Percentiles rank a stretch among this genome's conserved stretches.
These are phyloP conservation scores for Stegostoma tigrinum DNA, from an alignment of 2,113 vertebrate genomes.

Conservation along the genomic window DNA sequence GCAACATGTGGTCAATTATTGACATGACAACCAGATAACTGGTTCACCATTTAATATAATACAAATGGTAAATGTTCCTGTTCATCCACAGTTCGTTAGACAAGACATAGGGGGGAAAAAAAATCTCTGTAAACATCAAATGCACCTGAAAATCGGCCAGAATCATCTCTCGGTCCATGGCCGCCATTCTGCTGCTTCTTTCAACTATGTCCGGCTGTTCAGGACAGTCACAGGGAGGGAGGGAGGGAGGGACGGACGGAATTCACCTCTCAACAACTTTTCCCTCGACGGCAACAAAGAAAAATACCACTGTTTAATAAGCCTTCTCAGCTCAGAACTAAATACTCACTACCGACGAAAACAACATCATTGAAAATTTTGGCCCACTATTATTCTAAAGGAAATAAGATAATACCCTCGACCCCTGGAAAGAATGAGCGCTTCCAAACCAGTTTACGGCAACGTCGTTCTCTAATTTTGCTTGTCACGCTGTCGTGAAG, in stretches of 20 bases:
- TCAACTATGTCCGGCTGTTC: not conserved
- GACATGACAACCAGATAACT: conserved; percentile 22
- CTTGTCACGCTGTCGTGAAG: conserved; percentile 35
- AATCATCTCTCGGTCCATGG: conserved; percentile 98
- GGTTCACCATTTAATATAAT: not conserved
- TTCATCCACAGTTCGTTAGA: not conserved
- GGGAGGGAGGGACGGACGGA: not conserved
- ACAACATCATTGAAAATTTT: not conserved
- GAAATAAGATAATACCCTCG: not conserved
- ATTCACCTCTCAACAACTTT: not conserved
- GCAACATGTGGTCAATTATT: conserved; percentile 26
- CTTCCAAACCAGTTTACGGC: not conserved
- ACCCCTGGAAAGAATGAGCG: not conserved
- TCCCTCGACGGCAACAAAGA: not conserved
- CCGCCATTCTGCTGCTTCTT: conserved; percentile 77
- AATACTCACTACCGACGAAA: no score
- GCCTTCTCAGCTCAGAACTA: rapidly evolving
- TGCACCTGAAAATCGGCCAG: conserved; percentile 95
- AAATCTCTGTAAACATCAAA: conserved; percentile 29
- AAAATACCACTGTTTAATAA: no score
- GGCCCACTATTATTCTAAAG: not conserved
- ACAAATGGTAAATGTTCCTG: not conserved
- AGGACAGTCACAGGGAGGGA: not conserved
- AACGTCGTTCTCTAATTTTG: conserved; percentile 6
- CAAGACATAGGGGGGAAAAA: not conserved